phyloP scores from a whole-genome alignment of 2,797 vertebrate genomes.

The Dicrostonyx torquatus region DNA sequence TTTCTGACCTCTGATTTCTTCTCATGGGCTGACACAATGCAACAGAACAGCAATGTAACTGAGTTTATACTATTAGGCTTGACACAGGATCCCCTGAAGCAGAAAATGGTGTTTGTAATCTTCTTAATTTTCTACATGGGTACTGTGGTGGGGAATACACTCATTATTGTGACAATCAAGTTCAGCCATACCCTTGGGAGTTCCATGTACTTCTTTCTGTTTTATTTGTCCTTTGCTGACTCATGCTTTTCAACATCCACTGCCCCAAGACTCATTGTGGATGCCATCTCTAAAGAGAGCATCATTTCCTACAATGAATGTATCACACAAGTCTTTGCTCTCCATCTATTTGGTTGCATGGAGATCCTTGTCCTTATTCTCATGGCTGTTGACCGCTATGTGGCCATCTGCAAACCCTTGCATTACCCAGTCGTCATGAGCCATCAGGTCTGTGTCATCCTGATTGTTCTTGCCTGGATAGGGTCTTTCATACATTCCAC shows the following conservation, averaged over 20 bases:
- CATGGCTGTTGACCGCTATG: conserved; percentile 51
- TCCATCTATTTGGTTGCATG: conserved; percentile 55
- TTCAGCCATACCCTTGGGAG: conserved; percentile 53
- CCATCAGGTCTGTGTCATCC: background rate
- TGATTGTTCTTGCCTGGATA: conserved; percentile 40
- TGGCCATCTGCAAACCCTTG: conserved; percentile 63
- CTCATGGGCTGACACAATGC: background rate
- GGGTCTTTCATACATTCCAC: conserved; percentile 48
- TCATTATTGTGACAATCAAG: conserved; percentile 72
- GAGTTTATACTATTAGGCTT: conserved; percentile 67
- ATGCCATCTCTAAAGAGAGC: conserved; percentile 55
- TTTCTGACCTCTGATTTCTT: background rate
- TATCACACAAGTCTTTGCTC: conserved; percentile 56
- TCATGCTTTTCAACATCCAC: conserved; percentile 66
- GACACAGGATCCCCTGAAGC: conserved; percentile 43
- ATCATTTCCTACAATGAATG: conserved; percentile 57
- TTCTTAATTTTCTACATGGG: conserved; percentile 61
- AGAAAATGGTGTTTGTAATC: conserved; percentile 58
- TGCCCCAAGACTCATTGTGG: conserved; percentile 66
- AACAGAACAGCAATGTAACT: conserved; percentile 18
- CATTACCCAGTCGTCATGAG: conserved; percentile 59
- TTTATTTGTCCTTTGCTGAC: conserved; percentile 68
- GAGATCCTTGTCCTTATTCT: conserved; percentile 68
- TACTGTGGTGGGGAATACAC: conserved; percentile 76
- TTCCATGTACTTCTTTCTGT: conserved; percentile 76